Base-by-base conservation (phyloP, 1,140 invertebrate genomes). In the Drosophila nebulosa region DNA sequence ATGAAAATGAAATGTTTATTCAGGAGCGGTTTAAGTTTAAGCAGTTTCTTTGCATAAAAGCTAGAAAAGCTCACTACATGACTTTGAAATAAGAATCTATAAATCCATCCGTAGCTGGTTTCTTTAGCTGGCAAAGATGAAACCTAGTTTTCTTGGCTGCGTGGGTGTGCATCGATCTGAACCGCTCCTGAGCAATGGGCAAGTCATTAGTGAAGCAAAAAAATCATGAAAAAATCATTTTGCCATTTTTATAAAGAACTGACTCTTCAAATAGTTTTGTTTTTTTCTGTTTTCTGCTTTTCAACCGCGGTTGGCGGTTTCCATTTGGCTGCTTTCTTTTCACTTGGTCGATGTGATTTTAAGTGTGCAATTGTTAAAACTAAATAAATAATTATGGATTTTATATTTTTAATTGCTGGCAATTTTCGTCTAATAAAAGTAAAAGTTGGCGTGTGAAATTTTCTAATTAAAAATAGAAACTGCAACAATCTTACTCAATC, bases 381-480 rank as follows among this genome's bases (percentile, higher is more conserved):
- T 55, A 55, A 30, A 55, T 55, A 55, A 32, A 32, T 55, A 55
- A 55, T 55, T 55, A 55, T 18, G 26, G 52, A 27, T 55, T 55
- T 42, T 26, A 6, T 46, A 46, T 1, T 21, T 61, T 79, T 88
- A 83, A 88, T 88, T 76, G 78, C 61, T 52, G 39, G 24, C 62
- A 57, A 60, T 58, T 64, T 36, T 30, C 30, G 36, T 36, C 30
- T 52, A 64, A 69, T 64, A 76, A 88, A 88, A 88, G 83, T 89
- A 89, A 88, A 70, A 88, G 75, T 78, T 46, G 70, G 73, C 74
- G 67, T 77, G 67, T 39, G 27, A 16, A 18, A 52, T 21, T 61
- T 51, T 72, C 9, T 21, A 46, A 21, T 46, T 21, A 46, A 46
- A 46, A 46, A 21, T 46, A 46, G 39, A 46, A 46, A 46, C 21